A percentile compares a stretch with the other conserved stretches of the same genome.
These are phyloP conservation scores for Girardinichthys multiradiatus DNA, from an alignment of 2,113 vertebrate species.

Conservation along the genomic window DNA sequence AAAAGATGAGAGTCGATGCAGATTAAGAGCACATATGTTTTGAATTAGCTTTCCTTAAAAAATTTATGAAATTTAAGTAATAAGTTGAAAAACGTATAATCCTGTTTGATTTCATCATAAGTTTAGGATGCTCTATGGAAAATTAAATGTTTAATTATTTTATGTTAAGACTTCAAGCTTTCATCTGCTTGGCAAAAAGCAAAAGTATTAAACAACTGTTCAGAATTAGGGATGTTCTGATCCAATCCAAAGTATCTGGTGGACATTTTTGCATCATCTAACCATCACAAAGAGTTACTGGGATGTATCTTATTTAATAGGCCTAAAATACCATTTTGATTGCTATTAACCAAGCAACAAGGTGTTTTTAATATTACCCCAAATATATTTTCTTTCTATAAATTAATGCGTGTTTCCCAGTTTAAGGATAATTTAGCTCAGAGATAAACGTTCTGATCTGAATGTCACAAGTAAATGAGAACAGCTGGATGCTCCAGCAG, in stretches of 20 bases:
- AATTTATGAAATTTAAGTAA: too few relatives aligned
- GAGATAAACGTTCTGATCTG: neutral
- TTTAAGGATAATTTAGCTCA: neutral
- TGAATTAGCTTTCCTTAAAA: too few relatives aligned
- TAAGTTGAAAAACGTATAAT: too few relatives aligned
- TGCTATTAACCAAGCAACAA: too few relatives aligned
- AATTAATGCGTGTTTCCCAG: neutral
- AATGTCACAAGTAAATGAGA: neutral
- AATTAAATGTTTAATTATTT: too few relatives aligned
- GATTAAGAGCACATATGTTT: too few relatives aligned
- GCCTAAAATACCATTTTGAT: neutral
- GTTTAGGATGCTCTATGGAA: too few relatives aligned
- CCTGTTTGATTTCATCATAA: too few relatives aligned
- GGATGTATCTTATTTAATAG: neutral
- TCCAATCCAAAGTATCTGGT: neutral
- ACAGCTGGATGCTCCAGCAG: conserved; percentile 31
- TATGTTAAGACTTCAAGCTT: too few relatives aligned
- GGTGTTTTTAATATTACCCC: too few relatives aligned
- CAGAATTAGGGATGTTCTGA: neutral
- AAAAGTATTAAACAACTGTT: too few relatives aligned
- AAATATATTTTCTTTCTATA: neutral
- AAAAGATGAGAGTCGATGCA: neutral
- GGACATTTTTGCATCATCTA: neutral
- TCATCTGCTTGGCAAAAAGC: too few relatives aligned
- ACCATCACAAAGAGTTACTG: neutral